These are phyloP conservation scores for Phenganax marumi DNA, from an alignment of 92 coral and sea anemone species.

Conservation along the genomic window DNA sequence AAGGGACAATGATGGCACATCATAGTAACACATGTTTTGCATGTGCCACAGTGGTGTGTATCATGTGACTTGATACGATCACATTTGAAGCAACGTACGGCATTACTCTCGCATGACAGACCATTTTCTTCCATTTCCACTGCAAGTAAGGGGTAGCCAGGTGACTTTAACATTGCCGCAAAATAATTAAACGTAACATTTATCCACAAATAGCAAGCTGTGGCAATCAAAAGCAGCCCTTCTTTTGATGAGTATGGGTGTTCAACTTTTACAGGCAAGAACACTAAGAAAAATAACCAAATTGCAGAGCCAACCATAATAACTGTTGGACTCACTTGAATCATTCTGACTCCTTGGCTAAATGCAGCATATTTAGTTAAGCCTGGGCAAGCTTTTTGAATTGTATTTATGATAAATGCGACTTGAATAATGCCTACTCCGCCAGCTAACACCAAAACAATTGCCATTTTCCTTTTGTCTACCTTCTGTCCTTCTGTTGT, in stretches of 20 bases:
- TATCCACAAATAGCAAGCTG: slow-evolving; percentile 86
- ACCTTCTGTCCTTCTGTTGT: too few species aligned
- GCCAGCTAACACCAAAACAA: slow-evolving; percentile 59
- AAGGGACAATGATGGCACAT: slow-evolving; percentile 99
- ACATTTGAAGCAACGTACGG: slow-evolving; percentile 76
- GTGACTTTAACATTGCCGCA: slow-evolving; percentile 69
- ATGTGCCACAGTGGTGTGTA: slow-evolving; percentile 96
- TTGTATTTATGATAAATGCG: slow-evolving; percentile 70
- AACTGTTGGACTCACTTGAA: slow-evolving; percentile 74
- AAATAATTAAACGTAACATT: slow-evolving; percentile 91
- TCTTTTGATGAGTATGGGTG: slow-evolving; percentile 73
- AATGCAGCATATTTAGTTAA: slow-evolving; percentile 65
- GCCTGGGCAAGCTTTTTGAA: slow-evolving; percentile 81
- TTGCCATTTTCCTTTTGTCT: slow-evolving; percentile 65
- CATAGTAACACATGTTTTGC: slow-evolving; percentile 84
- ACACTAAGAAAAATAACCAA: slow-evolving; percentile 74
- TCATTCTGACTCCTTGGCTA: slow-evolving; percentile 66
- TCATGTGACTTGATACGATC: slow-evolving; percentile 73
- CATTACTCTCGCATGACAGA: slow-evolving; percentile 62
- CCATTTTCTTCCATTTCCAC: slow-evolving; percentile 70
- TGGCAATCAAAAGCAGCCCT: slow-evolving; percentile 75
- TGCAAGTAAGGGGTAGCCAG: slow-evolving; percentile 82
- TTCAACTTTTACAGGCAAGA: slow-evolving; percentile 71
- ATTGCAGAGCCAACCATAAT: slow-evolving; percentile 71
- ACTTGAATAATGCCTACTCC: slow-evolving; percentile 72